Evolutionary conservation across 2,888 invertebrate genomes (phyloP).

Genomic region (Gonocerus acuteangulatus): DNA sequence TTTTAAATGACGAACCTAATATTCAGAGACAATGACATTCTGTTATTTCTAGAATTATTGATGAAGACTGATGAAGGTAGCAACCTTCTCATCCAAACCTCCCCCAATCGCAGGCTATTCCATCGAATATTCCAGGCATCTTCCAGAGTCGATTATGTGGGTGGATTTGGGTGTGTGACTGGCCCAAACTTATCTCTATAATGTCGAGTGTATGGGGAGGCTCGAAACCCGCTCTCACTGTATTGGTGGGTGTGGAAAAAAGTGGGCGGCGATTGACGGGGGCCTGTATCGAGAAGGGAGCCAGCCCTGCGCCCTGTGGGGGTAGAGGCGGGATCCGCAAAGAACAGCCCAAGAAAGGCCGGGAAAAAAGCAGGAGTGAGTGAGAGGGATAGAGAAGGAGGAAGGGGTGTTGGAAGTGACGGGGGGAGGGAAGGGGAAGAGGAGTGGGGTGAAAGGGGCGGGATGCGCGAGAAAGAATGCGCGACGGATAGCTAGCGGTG

Average conservation of each 20-base stretch:
- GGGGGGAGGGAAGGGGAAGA: conserved; percentile 10
- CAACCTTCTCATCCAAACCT: too few species aligned
- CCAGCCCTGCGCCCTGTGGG: conserved; percentile 24
- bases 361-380: conserved; percentile 31
- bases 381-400: conserved; percentile 30
- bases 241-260: conserved; percentile 27
- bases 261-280: conserved; percentile 27
- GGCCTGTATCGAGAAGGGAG: conserved; percentile 22
- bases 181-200: neutral
- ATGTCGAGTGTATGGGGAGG: conserved; percentile 17
- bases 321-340: conserved; percentile 22
- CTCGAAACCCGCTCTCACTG: conserved; percentile 10
- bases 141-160: too few species aligned
- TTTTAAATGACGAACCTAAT: too few species aligned
- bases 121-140: too few species aligned
- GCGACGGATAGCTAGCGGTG: conserved; percentile 5
- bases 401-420: conserved; percentile 9
- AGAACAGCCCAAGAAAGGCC: conserved; percentile 21
- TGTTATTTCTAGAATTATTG: too few species aligned
- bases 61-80: too few species aligned
- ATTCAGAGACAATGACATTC: too few species aligned
- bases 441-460: conserved; percentile 12
- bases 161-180: neutral
- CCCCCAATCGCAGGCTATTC: too few species aligned
- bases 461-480: neutral